These are phyloP conservation scores for Popillia japonica DNA, from an alignment of 1,140 invertebrate species.

Conservation along the genomic window DNA sequence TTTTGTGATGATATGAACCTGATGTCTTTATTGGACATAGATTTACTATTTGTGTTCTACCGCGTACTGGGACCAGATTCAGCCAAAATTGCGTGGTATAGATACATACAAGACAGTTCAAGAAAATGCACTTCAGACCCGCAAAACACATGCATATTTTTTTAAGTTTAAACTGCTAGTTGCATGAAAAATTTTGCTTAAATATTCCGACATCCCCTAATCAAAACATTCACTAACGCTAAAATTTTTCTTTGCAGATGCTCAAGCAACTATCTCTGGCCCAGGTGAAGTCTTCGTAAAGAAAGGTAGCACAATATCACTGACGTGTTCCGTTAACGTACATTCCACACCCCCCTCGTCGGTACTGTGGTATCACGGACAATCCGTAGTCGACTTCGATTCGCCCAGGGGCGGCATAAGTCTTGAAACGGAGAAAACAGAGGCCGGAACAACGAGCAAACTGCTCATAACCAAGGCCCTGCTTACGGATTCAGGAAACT, in stretches of 20 bases:
- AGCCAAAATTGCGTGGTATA: too few relatives aligned
- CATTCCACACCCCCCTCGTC: slow-evolving; percentile 83
- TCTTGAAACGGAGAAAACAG: slow-evolving; percentile 90
- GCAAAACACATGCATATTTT: too few relatives aligned
- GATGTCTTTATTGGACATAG: too few relatives aligned
- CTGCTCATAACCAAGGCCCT: slow-evolving; percentile 87
- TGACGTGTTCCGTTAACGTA: slow-evolving; percentile 87
- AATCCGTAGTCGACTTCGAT: slow-evolving; percentile 83
- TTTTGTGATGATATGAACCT: too few relatives aligned
- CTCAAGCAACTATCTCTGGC: slow-evolving; percentile 84
- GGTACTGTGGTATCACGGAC: slow-evolving; percentile 83
- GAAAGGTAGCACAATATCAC: slow-evolving; percentile 88
- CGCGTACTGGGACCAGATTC: too few relatives aligned
- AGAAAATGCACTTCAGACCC: too few relatives aligned
- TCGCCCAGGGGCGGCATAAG: slow-evolving; percentile 86
- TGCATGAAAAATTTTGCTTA: too few relatives aligned
- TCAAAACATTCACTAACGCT: not conserved
- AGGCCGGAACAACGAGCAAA: slow-evolving; percentile 86
- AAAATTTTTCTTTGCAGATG: slow-evolving; percentile 71
- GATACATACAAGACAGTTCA: too few relatives aligned
- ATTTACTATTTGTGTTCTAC: too few relatives aligned
- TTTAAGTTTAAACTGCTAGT: too few relatives aligned
- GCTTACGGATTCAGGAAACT: slow-evolving; percentile 86
- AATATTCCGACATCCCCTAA: too few relatives aligned
- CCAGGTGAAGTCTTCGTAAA: slow-evolving; percentile 89